A percentile compares a stretch with the other conserved stretches of the same genome.
phyloP scores from a whole-genome alignment of 2,888 invertebrate species.

The Acanthococcus lagerstroemiae region DNA sequence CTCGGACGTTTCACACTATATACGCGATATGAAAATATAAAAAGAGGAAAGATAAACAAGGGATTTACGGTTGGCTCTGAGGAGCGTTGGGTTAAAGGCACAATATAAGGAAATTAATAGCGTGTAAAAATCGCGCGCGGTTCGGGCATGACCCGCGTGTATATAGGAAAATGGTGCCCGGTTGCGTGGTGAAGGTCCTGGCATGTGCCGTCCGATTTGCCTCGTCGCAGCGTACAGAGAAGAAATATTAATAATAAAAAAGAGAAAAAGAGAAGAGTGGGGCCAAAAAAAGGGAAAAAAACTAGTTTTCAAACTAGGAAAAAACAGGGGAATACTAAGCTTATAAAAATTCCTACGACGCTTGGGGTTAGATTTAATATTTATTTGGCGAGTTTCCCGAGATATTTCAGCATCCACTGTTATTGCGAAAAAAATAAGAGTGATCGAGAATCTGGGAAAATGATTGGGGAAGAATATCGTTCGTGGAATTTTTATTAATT shows the following conservation, averaged over 20 bases:
- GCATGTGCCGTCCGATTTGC: slow-evolving; percentile 15
- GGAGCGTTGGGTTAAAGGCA: background rate
- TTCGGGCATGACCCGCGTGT: slow-evolving; percentile 18
- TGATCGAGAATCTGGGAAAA: background rate
- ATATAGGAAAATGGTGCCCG: background rate
- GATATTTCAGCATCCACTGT: slow-evolving; percentile 16
- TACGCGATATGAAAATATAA: slow-evolving; percentile 4
- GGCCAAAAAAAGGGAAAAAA: background rate
- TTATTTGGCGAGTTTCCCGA: slow-evolving; percentile 27
- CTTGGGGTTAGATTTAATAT: slow-evolving; percentile 28
- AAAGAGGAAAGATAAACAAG: slow-evolving; percentile 19
- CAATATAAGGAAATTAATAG: slow-evolving; percentile 26
- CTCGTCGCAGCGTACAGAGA: background rate
- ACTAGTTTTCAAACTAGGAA: background rate
- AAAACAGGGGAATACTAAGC: slow-evolving; percentile 9
- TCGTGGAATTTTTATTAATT: too few relatives aligned
- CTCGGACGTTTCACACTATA: slow-evolving; percentile 4
- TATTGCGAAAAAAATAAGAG: slow-evolving; percentile 7
- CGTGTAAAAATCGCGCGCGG: slow-evolving; percentile 26
- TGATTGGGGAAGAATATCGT: too few relatives aligned
- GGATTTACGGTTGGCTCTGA: slow-evolving; percentile 5
- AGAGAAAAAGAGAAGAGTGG: background rate
- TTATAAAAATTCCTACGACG: slow-evolving; percentile 26
- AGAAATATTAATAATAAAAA: slow-evolving; percentile 15
- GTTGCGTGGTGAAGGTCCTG: background rate